Conservation (phyloP, 92 coral and sea anemone species). For the Phenganax marumi region DNA sequence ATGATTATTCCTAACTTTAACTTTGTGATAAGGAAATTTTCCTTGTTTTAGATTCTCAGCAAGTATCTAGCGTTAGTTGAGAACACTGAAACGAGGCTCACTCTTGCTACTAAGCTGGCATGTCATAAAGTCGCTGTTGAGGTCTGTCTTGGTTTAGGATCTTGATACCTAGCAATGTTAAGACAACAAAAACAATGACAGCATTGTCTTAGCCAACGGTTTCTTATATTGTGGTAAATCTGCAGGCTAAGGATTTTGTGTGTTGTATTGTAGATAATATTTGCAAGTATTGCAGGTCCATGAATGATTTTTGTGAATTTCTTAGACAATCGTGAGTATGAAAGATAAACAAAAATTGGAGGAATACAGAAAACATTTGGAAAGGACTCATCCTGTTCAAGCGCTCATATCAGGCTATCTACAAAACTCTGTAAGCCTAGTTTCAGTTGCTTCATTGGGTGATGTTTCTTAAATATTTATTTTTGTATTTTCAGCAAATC, state of each 20-base stretch:
- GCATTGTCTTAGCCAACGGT: too few relatives aligned
- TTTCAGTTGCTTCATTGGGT: background rate
- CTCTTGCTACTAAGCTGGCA: conserved; percentile 71
- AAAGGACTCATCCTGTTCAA: conserved; percentile 70
- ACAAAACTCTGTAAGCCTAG: conserved; percentile 73
- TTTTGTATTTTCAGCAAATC: conserved; percentile 33
- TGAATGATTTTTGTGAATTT: background rate
- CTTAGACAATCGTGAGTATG: conserved; percentile 77
- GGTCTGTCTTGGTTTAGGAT: conserved; percentile 46
- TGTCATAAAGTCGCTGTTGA: conserved; percentile 84
- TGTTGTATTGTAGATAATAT: too few relatives aligned
- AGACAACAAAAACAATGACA: too few relatives aligned
- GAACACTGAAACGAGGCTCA: conserved; percentile 65
- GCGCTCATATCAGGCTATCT: conserved; percentile 69
- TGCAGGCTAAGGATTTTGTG: too few relatives aligned
- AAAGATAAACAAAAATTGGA: conserved; percentile 76
- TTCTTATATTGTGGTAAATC: too few relatives aligned
- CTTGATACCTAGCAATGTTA: background rate
- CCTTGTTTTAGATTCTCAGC: conserved; percentile 57
- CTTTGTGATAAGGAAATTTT: background rate
- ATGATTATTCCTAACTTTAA: background rate
- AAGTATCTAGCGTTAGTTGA: conserved; percentile 77
- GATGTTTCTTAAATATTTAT: background rate
- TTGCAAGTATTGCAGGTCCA: too few relatives aligned
- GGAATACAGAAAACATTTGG: conserved; percentile 67